Percentiles rank a stretch among this genome's conserved stretches.
Evolutionary conservation across 2,113 vertebrate species (phyloP).

Genomic region (Rhabdornis inornatus): DNA sequence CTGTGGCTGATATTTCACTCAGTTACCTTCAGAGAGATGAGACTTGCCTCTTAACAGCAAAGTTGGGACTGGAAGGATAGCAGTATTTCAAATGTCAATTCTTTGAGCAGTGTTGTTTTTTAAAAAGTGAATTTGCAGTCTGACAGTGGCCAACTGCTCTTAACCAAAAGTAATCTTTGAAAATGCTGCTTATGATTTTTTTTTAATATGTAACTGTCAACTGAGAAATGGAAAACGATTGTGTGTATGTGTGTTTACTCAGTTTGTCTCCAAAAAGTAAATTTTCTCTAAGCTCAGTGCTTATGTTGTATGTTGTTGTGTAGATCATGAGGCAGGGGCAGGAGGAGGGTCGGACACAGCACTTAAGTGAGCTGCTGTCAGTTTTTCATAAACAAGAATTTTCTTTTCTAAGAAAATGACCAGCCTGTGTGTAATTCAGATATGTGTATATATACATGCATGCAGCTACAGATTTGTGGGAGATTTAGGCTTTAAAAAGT

Average conservation of each 20-base stretch:
- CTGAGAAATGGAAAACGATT: not conserved
- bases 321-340: not conserved
- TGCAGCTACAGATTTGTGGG: not conserved
- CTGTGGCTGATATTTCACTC: not conserved
- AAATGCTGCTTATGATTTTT: not conserved
- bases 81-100: not conserved
- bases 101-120: not conserved
- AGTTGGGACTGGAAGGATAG: not conserved
- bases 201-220: not conserved
- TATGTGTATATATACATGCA: not conserved
- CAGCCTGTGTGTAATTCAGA: not conserved
- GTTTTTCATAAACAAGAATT: not conserved
- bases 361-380: not conserved
- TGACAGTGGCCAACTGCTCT: not conserved
- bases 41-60: not conserved
- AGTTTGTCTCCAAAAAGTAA: conserved; percentile 25
- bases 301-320: not conserved
- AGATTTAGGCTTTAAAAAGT: not conserved
- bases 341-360: not conserved
- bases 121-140: not conserved
- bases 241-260: not conserved
- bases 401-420: not conserved
- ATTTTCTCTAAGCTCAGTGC: not conserved
- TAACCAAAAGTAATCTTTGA: not conserved
- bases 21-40: not conserved